phyloP scores from a whole-genome alignment of 2,113 vertebrate genomes.

The Dascyllus trimaculatus region DNA sequence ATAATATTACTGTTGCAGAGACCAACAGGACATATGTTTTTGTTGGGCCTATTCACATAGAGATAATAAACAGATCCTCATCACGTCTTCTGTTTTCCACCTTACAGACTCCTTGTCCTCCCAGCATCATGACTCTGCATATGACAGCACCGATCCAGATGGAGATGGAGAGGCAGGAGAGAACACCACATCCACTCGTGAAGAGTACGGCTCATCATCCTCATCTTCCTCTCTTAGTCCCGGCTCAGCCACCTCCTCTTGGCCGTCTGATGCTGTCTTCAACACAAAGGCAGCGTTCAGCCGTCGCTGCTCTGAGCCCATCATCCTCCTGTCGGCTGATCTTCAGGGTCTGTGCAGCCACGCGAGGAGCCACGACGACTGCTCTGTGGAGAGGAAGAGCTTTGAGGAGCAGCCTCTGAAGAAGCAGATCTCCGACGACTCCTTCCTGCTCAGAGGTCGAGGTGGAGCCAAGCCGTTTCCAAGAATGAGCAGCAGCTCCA shows the following conservation, averaged over 20 bases:
- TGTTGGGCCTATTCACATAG: too few species aligned
- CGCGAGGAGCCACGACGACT: slow-evolving; percentile 90
- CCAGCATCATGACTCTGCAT: slow-evolving; percentile 93
- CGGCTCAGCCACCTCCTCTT: slow-evolving; percentile 38
- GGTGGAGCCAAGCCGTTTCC: slow-evolving; percentile 59
- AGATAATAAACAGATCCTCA: slow-evolving; percentile 2
- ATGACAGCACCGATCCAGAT: slow-evolving; percentile 93
- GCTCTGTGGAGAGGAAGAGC: slow-evolving; percentile 69
- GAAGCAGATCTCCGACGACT: slow-evolving; percentile 86
- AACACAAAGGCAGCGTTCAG: slow-evolving; percentile 66
- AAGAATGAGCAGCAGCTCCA: slow-evolving; percentile 69
- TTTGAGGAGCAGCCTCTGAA: slow-evolving; percentile 78
- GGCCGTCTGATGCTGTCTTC: slow-evolving; percentile 70
- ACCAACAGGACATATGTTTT: too few species aligned
- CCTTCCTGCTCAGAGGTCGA: slow-evolving; percentile 68
- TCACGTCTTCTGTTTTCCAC: background rate
- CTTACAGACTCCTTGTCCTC: slow-evolving; percentile 84
- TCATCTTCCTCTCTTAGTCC: slow-evolving; percentile 65
- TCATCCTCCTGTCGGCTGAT: slow-evolving; percentile 70
- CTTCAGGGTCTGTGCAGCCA: slow-evolving; percentile 76
- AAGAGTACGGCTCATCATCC: slow-evolving; percentile 52
- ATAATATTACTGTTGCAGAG: too few species aligned
- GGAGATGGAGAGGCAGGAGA: slow-evolving; percentile 75
- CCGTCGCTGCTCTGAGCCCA: slow-evolving; percentile 93
- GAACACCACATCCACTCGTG: slow-evolving; percentile 9